Base-by-base conservation (phyloP, 2,888 invertebrate species). In the Cheilosia scutellata region DNA sequence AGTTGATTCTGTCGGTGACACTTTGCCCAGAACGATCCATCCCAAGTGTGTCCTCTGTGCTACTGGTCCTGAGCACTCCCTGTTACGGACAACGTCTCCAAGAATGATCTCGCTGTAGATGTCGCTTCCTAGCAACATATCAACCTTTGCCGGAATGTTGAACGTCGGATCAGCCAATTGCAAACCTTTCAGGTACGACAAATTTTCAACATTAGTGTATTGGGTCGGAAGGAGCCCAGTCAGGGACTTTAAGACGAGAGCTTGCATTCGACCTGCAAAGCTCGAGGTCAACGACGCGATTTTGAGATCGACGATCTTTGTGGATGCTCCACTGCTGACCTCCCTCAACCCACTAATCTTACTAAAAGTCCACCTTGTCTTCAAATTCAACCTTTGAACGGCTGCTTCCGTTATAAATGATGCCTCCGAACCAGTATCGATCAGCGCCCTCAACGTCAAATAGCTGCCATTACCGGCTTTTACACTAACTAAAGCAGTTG, bases 341-440 rank as follows among this genome's bases (percentile, higher is more conserved):
- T 31, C 31, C 31, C 31, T 5, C 6, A 31, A 31, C 31, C 31
- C 31, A 31, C 31, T 31, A 31, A 31, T 31, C 31, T 31, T 31
- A 31, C 31, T 31, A 31, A 31, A 31, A 1, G 31, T 31, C 31
- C 31, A 31, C 31, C 6, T 31, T 0, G 31, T 31, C 6, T 6
- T 31, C 31, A 31, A 6, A 31, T 31, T 31, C 31, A 31, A 31
- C 31, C 31, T 31, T 4, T 31, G 31, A 31, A 31, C 31, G 0
- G 5, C 58, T 40, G 25, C 58, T 2, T 37, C 37, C 11, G 49
- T 65, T 5, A 65, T 65, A 7, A 49, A 65, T 1, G 31, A 42
- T 5, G 63, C 63, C n/a, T 57, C 57, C 9, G 57, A 57, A n/a
- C 57, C 57, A 33, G 57, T 57, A 57, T 65, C 49, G 5, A 65